Conservation (phyloP, 2,113 vertebrate species). For the Pomatostomus ruficeps region DNA sequence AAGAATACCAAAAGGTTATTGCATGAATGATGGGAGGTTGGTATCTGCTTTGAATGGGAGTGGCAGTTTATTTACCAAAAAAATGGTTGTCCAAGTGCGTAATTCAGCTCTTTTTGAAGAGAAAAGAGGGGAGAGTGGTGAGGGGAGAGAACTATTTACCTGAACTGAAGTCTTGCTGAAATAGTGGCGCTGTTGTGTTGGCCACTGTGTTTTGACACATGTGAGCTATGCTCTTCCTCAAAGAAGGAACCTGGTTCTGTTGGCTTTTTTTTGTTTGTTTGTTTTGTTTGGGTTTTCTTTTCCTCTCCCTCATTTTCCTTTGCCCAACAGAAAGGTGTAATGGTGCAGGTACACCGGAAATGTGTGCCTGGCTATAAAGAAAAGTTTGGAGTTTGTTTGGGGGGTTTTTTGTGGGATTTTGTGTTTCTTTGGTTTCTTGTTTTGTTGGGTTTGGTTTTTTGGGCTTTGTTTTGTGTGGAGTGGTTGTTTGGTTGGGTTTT, state of each 20-base stretch:
- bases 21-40: neutral
- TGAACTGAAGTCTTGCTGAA: neutral
- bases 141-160: neutral
- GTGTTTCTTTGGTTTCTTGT: too few relatives aligned
- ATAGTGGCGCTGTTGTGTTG: neutral
- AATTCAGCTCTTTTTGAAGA: neutral
- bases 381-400: neutral
- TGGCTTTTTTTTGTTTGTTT: neutral
- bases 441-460: neutral
- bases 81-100: neutral
- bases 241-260: neutral
- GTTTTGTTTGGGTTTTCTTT: neutral
- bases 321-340: neutral
- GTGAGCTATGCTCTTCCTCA: rapidly evolving
- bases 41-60: neutral
- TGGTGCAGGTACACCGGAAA: neutral
- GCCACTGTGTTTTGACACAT: neutral
- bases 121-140: rapidly evolving
- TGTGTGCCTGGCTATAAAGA: neutral
- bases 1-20: neutral
- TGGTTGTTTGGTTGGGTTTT: neutral
- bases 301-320: rapidly evolving
- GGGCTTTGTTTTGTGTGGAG: neutral
- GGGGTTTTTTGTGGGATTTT: too few relatives aligned
- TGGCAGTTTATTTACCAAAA: neutral